Evolutionary conservation across 2,113 vertebrate species (phyloP).

Genomic region (Gnathonemus echidnorhynchus): DNA sequence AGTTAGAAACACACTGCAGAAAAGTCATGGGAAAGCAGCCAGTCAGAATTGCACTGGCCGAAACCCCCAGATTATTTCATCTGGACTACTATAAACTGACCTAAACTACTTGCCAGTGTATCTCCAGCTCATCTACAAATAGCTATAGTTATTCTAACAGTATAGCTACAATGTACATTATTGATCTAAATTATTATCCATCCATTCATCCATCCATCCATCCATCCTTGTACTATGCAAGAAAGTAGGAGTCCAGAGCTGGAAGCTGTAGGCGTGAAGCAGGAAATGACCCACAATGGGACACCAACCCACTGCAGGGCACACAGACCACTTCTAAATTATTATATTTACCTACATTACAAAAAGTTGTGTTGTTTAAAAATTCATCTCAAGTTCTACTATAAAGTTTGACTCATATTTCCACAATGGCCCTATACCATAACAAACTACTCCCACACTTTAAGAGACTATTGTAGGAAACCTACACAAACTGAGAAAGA

Average conservation of each 20-base stretch:
- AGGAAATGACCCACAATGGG: background rate
- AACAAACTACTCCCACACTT: background rate
- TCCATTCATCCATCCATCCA: background rate
- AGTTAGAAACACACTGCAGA: background rate
- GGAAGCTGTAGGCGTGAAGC: background rate
- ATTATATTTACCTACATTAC: background rate
- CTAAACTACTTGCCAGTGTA: background rate
- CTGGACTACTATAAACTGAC: background rate
- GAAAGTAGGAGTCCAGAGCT: background rate
- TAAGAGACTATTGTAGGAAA: background rate
- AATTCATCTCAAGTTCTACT: background rate
- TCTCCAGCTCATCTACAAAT: background rate
- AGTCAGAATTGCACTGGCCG: background rate
- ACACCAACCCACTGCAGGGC: background rate
- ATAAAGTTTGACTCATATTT: background rate
- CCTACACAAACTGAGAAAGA: background rate
- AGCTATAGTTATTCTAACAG: background rate
- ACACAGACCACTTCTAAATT: background rate
- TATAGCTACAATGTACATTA: background rate
- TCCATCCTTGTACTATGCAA: background rate
- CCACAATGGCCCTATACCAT: background rate
- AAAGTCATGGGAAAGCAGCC: background rate
- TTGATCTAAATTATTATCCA: background rate
- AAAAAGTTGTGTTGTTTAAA: background rate
- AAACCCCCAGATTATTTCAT: background rate